Evolutionary conservation across 2,888 invertebrate species (phyloP).

Genomic region (Erebia aethiops): DNA sequence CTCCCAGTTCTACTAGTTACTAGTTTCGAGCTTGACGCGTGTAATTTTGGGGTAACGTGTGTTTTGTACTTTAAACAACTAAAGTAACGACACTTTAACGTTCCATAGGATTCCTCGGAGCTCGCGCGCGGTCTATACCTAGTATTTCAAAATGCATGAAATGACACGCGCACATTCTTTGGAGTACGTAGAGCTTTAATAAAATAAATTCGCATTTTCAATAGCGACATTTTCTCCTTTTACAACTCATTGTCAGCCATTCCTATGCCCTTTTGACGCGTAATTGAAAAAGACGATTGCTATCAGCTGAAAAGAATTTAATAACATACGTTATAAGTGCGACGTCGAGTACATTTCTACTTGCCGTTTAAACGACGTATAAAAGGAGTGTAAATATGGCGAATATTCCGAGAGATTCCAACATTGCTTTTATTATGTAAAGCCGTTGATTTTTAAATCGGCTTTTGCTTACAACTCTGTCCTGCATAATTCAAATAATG

Average conservation of each 20-base stretch:
- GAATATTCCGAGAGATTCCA: not conserved
- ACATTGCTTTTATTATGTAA: slow-evolving; percentile 15
- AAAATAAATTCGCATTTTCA: slow-evolving; percentile 69
- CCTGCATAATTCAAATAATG: not conserved
- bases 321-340: slow-evolving; percentile 69
- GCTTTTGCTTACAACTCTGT: not conserved
- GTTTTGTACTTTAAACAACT: too few relatives aligned
- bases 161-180: slow-evolving; percentile 43
- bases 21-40: too few relatives aligned
- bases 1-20: too few relatives aligned
- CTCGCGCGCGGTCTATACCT: too few relatives aligned
- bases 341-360: slow-evolving; percentile 51
- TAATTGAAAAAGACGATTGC: slow-evolving; percentile 79
- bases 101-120: too few relatives aligned
- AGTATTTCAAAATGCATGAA: slow-evolving; percentile 34
- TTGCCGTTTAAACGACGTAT: slow-evolving; percentile 51
- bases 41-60: too few relatives aligned
- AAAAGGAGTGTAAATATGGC: slow-evolving; percentile 9
- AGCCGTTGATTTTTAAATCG: slow-evolving; percentile 7
- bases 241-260: slow-evolving; percentile 72
- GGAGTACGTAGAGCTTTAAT: slow-evolving; percentile 56
- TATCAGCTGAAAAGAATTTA: slow-evolving; percentile 78
- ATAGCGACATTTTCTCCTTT: slow-evolving; percentile 61
- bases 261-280: slow-evolving; percentile 72
- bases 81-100: too few relatives aligned